Evolutionary conservation across 2,797 vertebrate species (phyloP), one percentile per base, ranked within the genome.

Genomic region (Danionella dracula): DNA sequence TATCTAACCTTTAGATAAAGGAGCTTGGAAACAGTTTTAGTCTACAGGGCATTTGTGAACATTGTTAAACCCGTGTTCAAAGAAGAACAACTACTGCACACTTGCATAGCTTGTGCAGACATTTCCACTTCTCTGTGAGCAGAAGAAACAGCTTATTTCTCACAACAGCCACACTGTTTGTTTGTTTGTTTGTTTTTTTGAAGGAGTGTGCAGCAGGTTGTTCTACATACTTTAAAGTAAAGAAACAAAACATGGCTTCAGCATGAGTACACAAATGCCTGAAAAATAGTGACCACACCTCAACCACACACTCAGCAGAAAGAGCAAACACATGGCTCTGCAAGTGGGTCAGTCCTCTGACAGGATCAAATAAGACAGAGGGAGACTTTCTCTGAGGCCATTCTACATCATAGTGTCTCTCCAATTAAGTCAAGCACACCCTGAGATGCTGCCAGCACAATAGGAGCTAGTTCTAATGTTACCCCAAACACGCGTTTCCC

Each of bases 321-420:
- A 32, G 44, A 66, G 23, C 29, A 65, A 65, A 69, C 57, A 45
- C 61, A 16, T 27, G 5, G 37, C 19, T 45, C 68, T 20, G 54
- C 60, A 69, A 73, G 48, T 73, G 63, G 61, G 73, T 77, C 68
- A 72, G 13, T 32, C 20, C 48, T 21, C 23, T 50, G 68, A 62
- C 50, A 55, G 34, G 50, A 67, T 77, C 8, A 66, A 48, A 69
- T 49, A 55, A 64, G 77, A 70, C 66, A 56, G 46, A 44, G 35
- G 13, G 58, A 65, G 61, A 64, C 44, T 27, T 73, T 62, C 65
- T 68, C 56, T 62, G 27, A 60, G 61, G 56, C 32, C 17, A 48
- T 70, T 64, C 32, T 19, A 21, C 69, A 53, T 57, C 72, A 16
- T 50, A 15, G 51, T 44, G 63, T 57, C 72, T 68, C 60, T 65